Evolutionary conservation across 2,888 invertebrate species (phyloP).

Genomic region (Pollenia griseotomentosa): DNA sequence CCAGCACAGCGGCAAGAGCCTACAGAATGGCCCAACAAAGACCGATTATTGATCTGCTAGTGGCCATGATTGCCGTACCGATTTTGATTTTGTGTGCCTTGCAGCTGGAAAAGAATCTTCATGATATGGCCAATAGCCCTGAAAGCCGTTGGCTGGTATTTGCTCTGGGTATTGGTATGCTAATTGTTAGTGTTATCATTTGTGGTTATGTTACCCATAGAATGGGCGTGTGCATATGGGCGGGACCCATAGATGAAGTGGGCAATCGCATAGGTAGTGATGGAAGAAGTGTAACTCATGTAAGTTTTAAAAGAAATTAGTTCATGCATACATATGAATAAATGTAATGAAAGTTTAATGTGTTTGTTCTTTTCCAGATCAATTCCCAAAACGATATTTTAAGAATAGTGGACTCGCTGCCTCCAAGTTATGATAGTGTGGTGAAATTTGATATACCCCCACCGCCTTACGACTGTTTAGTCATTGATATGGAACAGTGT

Average conservation of each 20-base stretch:
- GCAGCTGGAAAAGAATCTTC: constrained; percentile 84
- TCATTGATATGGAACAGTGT: constrained; percentile 81
- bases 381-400: constrained; percentile 83
- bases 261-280: constrained; percentile 76
- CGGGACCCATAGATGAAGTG: constrained; percentile 83
- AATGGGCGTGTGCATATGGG: constrained; percentile 84
- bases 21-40: constrained; percentile 79
- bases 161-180: constrained; percentile 83
- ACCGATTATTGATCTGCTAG: constrained; percentile 83
- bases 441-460: constrained; percentile 84
- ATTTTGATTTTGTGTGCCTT: constrained; percentile 83
- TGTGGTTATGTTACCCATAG: constrained; percentile 85
- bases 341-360: no score
- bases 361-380: constrained; percentile 76
- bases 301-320: constrained; percentile 72
- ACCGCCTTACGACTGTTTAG: constrained; percentile 83
- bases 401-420: constrained; percentile 82
- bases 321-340: no score
- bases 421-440: constrained; percentile 84
- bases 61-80: constrained; percentile 84
- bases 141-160: constrained; percentile 84
- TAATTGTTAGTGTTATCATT: constrained; percentile 83
- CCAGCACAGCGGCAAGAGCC: constrained; percentile 15
- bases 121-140: constrained; percentile 82
- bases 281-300: constrained; percentile 77